Evolutionary conservation across 1,140 invertebrate species (phyloP).

Genomic region (Meloidogyne floridensis): DNA sequence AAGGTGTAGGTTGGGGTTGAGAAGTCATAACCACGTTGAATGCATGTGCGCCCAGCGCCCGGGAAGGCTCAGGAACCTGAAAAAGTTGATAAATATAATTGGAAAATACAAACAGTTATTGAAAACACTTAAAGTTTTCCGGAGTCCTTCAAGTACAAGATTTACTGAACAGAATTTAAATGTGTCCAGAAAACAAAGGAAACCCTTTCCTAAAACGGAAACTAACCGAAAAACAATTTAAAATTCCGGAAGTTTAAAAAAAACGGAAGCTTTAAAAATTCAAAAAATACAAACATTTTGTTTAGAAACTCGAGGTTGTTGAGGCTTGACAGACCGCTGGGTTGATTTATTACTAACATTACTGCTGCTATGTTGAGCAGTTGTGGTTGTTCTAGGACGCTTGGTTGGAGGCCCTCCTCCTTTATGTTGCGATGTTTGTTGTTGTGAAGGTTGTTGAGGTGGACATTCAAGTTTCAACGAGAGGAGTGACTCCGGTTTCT

Average conservation of each 20-base stretch:
- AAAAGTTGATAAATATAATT: neutral
- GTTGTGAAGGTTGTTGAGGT: neutral
- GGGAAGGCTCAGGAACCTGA: slow-evolving; percentile 38
- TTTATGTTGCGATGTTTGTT: neutral
- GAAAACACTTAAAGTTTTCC: too few species aligned
- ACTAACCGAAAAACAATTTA: too few species aligned
- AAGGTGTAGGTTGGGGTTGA: slow-evolving; percentile 3
- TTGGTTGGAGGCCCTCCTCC: neutral
- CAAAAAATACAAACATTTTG: slow-evolving; percentile 4
- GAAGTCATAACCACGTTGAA: slow-evolving; percentile 28
- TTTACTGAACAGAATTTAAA: too few species aligned
- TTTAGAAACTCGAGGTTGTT: slow-evolving; percentile 3
- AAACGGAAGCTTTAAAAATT: neutral
- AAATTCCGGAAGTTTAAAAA: too few species aligned
- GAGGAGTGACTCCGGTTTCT: slow-evolving; percentile 1
- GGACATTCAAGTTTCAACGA: slow-evolving; percentile 13
- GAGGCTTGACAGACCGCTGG: neutral
- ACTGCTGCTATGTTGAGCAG: neutral
- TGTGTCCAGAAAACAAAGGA: too few species aligned
- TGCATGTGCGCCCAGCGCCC: slow-evolving; percentile 44
- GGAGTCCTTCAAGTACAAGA: too few species aligned
- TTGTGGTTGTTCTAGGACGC: neutral
- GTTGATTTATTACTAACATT: neutral
- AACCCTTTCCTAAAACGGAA: too few species aligned
- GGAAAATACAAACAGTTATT: neutral